These are phyloP conservation scores for Poeciliopsis infans DNA, from an alignment of 2,797 vertebrate species.

Conservation along the genomic window DNA sequence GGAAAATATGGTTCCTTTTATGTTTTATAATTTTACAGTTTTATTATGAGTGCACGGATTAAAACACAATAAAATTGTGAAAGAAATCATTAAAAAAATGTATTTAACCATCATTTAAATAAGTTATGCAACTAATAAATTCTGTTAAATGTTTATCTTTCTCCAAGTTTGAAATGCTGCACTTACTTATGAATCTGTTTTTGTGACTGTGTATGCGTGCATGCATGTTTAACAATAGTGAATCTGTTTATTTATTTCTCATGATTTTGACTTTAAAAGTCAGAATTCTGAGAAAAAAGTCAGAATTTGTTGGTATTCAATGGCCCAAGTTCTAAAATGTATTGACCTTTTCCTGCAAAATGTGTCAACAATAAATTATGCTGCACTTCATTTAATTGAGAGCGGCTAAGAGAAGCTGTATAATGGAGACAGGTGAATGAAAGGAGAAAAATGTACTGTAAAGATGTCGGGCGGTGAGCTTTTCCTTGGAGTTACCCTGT, in stretches of 20 bases:
- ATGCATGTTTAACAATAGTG: neutral
- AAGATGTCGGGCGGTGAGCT: neutral
- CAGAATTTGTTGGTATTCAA: too few relatives aligned
- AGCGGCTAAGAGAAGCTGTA: neutral
- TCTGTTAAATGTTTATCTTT: neutral
- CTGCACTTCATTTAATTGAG: neutral
- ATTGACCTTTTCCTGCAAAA: neutral
- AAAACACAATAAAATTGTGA: neutral
- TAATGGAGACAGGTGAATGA: neutral
- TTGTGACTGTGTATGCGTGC: neutral
- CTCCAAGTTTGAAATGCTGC: neutral
- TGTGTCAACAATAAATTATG: neutral
- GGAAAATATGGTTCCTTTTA: neutral
- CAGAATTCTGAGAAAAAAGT: too few relatives aligned
- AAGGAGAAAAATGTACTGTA: neutral
- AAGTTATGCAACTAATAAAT: neutral
- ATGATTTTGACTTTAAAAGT: too few relatives aligned
- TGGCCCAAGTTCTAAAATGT: neutral
- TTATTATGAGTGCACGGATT: neutral
- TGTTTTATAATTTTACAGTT: neutral
- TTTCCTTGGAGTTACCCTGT: constrained; percentile 5
- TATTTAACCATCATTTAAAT: neutral
- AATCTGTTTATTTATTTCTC: neutral
- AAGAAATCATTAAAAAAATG: neutral
- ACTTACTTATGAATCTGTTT: neutral